Conservation (phyloP, 1,140 invertebrate species). For the Heliconius hewitsoni region DNA sequence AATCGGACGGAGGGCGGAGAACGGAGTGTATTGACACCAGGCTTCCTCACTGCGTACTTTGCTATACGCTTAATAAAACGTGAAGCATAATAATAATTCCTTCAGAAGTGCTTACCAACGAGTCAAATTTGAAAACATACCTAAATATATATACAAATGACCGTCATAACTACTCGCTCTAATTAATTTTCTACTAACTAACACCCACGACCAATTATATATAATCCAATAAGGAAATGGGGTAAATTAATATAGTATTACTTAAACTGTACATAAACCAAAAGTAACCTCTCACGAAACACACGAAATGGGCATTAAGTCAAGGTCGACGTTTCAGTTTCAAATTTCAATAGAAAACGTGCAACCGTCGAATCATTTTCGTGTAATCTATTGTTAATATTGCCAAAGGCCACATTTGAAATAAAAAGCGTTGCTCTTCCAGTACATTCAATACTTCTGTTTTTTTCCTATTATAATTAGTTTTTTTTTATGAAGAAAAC, state of each 20-base stretch:
- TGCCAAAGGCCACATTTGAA: neutral
- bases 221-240: neutral
- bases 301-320: constrained; percentile 9
- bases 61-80: neutral
- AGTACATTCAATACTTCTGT: neutral
- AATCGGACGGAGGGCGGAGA: neutral
- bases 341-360: constrained; percentile 10
- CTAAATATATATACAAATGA: neutral
- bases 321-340: constrained; percentile 6
- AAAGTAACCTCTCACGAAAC: neutral
- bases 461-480: neutral
- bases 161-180: neutral
- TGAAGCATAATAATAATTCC: neutral
- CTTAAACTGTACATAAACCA: neutral
- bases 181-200: neutral
- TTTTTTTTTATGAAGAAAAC: neutral
- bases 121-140: too few relatives aligned
- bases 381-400: neutral
- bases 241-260: neutral
- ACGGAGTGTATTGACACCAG: neutral
- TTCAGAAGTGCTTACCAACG: too few relatives aligned
- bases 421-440: neutral
- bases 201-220: neutral
- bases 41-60: neutral
- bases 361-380: constrained; percentile 4